Evolutionary conservation across 2,888 invertebrate genomes (phyloP).

Genomic region (Laothoe populi): DNA sequence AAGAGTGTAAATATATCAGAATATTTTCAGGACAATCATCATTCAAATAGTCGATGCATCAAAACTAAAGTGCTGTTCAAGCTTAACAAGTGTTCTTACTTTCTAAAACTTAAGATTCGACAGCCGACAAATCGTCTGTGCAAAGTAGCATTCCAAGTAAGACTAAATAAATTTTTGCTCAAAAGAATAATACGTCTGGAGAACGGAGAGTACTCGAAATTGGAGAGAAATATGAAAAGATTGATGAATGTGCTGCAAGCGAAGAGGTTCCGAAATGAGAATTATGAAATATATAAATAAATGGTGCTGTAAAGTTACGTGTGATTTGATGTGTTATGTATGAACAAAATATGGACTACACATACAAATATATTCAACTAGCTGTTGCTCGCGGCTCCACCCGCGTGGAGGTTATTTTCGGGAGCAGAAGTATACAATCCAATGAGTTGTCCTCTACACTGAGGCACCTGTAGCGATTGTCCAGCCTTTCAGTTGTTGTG

Average conservation of each 20-base stretch:
- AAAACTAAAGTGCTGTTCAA: background rate
- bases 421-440: too few relatives aligned
- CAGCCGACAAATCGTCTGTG: background rate
- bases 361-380: too few relatives aligned
- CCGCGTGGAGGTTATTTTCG: too few relatives aligned
- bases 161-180: conserved; percentile 15
- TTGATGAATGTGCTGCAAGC: conserved; percentile 21
- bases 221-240: conserved; percentile 22
- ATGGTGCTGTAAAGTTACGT: conserved; percentile 21
- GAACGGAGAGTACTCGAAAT: conserved; percentile 16
- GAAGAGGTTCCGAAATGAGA: conserved; percentile 16
- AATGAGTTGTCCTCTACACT: too few relatives aligned
- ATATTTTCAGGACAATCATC: background rate
- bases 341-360: background rate
- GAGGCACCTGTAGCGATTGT: too few relatives aligned
- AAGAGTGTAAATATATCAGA: too few relatives aligned
- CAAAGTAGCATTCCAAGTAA: conserved; percentile 6
- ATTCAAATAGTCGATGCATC: background rate
- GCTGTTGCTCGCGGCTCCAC: too few relatives aligned
- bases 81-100: background rate
- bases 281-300: conserved; percentile 15
- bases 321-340: background rate
- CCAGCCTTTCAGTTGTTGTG: too few relatives aligned
- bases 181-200: conserved; percentile 20
- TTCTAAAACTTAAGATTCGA: background rate